A percentile compares a stretch with the other conserved stretches of the same genome.
Conservation (phyloP, 2,888 invertebrate species). For the Nowickia ferox region DNA sequence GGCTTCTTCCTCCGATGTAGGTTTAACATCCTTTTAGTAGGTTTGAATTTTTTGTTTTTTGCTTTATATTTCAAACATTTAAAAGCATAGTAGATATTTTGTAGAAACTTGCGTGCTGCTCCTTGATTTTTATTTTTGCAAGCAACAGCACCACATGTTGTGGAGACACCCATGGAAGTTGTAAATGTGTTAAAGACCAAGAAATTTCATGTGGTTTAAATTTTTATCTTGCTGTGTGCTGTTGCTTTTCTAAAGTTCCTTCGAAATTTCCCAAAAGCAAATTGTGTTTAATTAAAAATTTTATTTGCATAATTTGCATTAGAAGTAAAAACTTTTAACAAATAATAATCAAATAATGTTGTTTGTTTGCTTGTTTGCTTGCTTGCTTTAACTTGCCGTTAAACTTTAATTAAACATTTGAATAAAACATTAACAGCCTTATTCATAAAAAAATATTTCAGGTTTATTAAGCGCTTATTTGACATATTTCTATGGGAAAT, state of each 20-base stretch:
- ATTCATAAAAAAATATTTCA: no score
- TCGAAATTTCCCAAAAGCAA: constrained; percentile 7
- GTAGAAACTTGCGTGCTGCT: background rate
- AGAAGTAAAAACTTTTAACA: constrained; percentile 13
- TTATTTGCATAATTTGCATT: constrained; percentile 40
- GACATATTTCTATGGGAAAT: no score
- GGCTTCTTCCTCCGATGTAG: background rate
- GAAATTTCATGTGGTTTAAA: constrained; percentile 31
- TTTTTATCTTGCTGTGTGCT: background rate
- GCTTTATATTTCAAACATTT: constrained; percentile 29
- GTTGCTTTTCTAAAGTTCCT: background rate
- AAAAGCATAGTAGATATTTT: constrained; percentile 28
- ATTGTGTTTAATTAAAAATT: constrained; percentile 52
- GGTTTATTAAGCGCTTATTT: no score
- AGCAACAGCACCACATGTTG: constrained; percentile 52
- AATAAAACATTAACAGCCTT: no score
- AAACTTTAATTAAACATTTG: constrained; percentile 17
- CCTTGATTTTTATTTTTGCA: background rate
- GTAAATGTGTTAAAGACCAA: constrained; percentile 63
- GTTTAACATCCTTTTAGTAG: background rate
- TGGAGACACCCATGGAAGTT: constrained; percentile 42
- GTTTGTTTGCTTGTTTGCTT: constrained; percentile 6
- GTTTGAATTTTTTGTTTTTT: background rate
- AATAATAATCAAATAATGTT: constrained; percentile 8
- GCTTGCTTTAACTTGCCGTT: background rate